A percentile compares a stretch with the other conserved stretches of the same genome.
phyloP scores from a whole-genome alignment of 2,888 invertebrate genomes.

The Polymixis lichenea region DNA sequence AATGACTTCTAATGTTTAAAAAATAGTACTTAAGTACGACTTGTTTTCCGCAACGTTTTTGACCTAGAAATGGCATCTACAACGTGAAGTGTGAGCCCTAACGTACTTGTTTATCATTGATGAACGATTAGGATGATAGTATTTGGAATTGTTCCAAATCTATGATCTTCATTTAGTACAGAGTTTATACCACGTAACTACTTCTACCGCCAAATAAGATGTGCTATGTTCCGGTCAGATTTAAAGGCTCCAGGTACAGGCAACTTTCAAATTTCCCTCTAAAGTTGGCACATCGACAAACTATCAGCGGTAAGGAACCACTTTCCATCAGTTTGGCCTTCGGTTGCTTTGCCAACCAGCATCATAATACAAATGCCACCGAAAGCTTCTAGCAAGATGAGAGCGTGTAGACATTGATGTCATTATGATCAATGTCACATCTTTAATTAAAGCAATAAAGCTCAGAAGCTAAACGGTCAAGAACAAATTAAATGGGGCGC shows the following conservation, averaged over 20 bases:
- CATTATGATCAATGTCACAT: conserved; percentile 18
- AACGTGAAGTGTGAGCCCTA: not conserved
- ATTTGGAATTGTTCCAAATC: conserved; percentile 13
- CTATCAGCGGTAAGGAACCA: not conserved
- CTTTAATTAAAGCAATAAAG: conserved; percentile 40
- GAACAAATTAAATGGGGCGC: conserved; percentile 22
- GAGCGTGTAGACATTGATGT: conserved; percentile 15
- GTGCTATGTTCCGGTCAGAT: not conserved
- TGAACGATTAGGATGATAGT: not conserved
- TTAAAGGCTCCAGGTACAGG: not conserved
- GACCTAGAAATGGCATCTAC: not conserved
- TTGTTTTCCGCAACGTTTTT: not conserved
- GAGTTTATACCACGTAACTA: too few species aligned
- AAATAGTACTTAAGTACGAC: too few species aligned
- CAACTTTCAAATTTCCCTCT: conserved; percentile 16
- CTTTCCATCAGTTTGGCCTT: conserved; percentile 28
- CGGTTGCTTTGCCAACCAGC: conserved; percentile 7
- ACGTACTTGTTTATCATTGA: not conserved
- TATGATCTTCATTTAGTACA: conserved; percentile 13
- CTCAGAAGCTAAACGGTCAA: conserved; percentile 27
- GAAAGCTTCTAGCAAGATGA: conserved; percentile 17
- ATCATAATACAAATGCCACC: not conserved
- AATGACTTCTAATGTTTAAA: conserved; percentile 10
- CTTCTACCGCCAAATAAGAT: not conserved
- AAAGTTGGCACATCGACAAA: conserved; percentile 21